A percentile compares a stretch with the other conserved stretches of the same genome.
Evolutionary conservation across 2,888 invertebrate species (phyloP).

Genomic region (Dolichopus griseipennis): DNA sequence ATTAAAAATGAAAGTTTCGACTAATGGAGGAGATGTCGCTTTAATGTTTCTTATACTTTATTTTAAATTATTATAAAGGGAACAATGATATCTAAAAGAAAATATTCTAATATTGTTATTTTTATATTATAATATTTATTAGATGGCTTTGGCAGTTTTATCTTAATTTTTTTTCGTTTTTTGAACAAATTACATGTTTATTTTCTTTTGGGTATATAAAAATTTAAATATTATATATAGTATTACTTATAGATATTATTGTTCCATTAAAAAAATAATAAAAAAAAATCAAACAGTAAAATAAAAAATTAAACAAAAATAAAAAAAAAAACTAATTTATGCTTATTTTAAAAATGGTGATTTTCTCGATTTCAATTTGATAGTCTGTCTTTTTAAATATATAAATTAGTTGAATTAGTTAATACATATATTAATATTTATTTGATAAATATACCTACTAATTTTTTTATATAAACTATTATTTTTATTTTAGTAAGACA

Average conservation of each 20-base stretch:
- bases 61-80: conserved; percentile 19
- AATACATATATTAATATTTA: too few species aligned
- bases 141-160: conserved; percentile 30
- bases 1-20: conserved; percentile 21
- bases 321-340: neutral
- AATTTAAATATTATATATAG: neutral
- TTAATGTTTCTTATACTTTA: conserved; percentile 13
- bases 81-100: conserved; percentile 15
- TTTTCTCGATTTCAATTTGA: too few species aligned
- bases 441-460: too few species aligned
- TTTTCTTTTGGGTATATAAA: too few species aligned
- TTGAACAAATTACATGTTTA: too few species aligned
- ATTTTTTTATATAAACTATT: conserved; percentile 9
- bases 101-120: conserved; percentile 18
- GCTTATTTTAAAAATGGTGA: neutral
- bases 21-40: conserved; percentile 34
- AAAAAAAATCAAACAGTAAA: neutral
- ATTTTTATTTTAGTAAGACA: conserved; percentile 19
- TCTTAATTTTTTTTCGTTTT: conserved; percentile 12
- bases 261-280: conserved; percentile 10
- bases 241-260: conserved; percentile 21
- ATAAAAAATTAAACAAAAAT: neutral
- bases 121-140: conserved; percentile 17
- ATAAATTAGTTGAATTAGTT: too few species aligned
- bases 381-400: too few species aligned